phyloP scores from a whole-genome alignment of 2,888 invertebrate species.

The Ormyrus pomaceus region DNA sequence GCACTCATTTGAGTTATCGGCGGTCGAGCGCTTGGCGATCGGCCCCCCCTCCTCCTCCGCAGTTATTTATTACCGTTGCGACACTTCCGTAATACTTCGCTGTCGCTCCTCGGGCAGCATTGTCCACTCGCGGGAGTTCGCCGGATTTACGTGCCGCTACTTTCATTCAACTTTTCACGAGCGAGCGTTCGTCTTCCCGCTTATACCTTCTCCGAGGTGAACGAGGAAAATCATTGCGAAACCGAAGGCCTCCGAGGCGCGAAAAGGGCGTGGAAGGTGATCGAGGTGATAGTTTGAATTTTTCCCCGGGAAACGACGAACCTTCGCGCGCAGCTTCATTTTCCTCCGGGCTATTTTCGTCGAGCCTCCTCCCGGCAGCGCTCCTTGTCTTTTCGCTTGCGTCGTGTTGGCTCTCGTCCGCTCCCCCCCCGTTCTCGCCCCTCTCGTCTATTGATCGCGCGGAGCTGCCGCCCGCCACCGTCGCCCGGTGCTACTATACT shows the following conservation, averaged over 20 bases:
- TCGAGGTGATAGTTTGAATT: not conserved
- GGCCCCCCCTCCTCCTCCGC: not conserved
- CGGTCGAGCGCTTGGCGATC: no score
- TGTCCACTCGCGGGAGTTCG: not conserved
- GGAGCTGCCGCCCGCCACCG: not conserved
- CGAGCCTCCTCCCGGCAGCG: not conserved
- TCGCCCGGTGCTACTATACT: conserved; percentile 15
- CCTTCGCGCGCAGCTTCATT: no score
- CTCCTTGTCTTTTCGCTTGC: not conserved
- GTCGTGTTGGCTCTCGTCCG: not conserved
- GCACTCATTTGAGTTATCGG: no score
- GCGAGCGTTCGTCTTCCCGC: conserved; percentile 9
- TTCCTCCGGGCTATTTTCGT: not conserved
- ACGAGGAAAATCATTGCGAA: not conserved
- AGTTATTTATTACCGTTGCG: conserved; percentile 46
- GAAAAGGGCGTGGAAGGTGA: conserved; percentile 7
- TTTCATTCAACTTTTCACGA: conserved; percentile 40
- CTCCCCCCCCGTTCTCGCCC: not conserved
- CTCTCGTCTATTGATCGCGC: conserved; percentile 37
- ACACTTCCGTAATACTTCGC: conserved; percentile 44
- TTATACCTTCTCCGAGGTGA: no score
- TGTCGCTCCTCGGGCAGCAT: not conserved
- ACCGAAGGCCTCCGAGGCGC: conserved; percentile 5
- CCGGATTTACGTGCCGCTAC: conserved; percentile 35
- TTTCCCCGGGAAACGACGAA: no score